Base-by-base conservation (phyloP, 2,888 invertebrate species). In the Torymus auratus region DNA sequence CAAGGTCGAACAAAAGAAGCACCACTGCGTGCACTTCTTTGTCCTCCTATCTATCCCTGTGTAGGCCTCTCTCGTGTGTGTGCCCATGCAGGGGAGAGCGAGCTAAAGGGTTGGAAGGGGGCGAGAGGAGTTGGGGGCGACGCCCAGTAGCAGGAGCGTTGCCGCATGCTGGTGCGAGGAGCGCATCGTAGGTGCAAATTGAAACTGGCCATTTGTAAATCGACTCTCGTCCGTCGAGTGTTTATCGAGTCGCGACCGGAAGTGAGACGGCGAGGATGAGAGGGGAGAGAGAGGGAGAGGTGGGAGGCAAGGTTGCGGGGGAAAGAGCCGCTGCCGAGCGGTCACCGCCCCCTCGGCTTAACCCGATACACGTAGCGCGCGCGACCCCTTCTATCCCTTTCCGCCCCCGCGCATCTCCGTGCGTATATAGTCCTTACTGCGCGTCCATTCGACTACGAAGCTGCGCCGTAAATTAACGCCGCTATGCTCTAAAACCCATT, bases 121-220 rank as follows among this genome's bases (percentile, higher is more conserved):
- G 73, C 10, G 50, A 56, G 52, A 41, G 55, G 28, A 28, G 28
- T 7, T 28, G 28, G 28, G n/a, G 28, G 28, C 28, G 28, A 28
- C 28, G 28, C 28, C 28, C 28, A 28, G 3, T 28, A 28, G 28
- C 28, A 7, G 28, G 1, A 28, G 28, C 28, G 28, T 28, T 4
- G 28, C 3, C 28, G 28, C 28, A 28, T 7, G 28, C 28, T 28
- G 28, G 28, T 28, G 28, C 28, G 28, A 62, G 61, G 52, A 52
- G 53, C 23, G 62, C 70, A 77, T 71, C 58, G 56, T 60, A 67
- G 70, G 72, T 82, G 82, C 84, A 85, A 86, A 86, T 86, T 83
- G 86, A 86, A 84, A 84, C 79, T 84, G 81, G 85, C 84, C 85
- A 86, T 86, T 87, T 86, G 88, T 85, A 86, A 86, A 87, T 87